Base-by-base conservation (phyloP, 2,113 vertebrate species). In the Amazona vittata region DNA sequence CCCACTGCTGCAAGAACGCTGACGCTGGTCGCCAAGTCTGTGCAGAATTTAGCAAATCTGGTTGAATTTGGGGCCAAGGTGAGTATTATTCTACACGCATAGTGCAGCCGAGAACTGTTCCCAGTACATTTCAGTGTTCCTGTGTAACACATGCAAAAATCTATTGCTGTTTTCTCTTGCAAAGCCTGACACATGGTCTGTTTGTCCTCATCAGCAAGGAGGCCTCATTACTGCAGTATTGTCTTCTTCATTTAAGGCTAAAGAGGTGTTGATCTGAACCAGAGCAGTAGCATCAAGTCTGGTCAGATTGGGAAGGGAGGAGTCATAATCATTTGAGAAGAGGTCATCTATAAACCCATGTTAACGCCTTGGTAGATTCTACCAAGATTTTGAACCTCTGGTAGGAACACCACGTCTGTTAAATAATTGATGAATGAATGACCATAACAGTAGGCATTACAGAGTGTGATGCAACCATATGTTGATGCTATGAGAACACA, bases 51-150 rank as follows among this genome's bases (percentile, higher is more conserved):
- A 97, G 99, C 99, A 97, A 99, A 99, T 97, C 98, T 99, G 94
- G 99, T 99, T 94, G 99, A 99, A 97, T 99, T 99, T 98, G 99
- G 99, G 97, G 99, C 99, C 63, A 99, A 99, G 99, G 99, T 99
- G 97, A 95, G 83, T 96, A 80, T 41, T 39, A 69, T 8, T 88
- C 46, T 62, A 41, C 10, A 31, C 13, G 29, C 2, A 26, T 1
- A 63, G 10, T n/a, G n/a, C 25, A 67, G 16, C 6, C 5, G 28
- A 31, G 12, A 91, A 35, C 28, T 74, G 3, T 12, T 87, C 39
- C 9, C 47, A 39, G 18, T 50, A 29, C 9, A 29, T 25, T 39
- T 77, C n/a, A 14, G 6, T 33, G 25, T 70, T 74, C 31, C 39
- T 57, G 4, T 43, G 25, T 35, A 79, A 50, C 10, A 10, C 5